Evolutionary conservation across 92 coral and sea anemone species (phyloP).

Genomic region (Nematostella vectensis): DNA sequence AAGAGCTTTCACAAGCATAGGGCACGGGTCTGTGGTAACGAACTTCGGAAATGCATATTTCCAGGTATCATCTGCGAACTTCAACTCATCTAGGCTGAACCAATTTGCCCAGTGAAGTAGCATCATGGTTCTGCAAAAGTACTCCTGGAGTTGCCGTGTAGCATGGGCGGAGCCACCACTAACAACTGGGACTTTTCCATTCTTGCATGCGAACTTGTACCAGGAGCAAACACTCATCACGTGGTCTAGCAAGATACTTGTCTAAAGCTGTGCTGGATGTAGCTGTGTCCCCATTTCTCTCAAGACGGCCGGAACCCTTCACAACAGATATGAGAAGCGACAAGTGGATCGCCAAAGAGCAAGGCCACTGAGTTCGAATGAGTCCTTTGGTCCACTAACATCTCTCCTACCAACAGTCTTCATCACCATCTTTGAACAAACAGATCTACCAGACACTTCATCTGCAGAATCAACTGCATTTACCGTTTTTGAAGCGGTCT

Average conservation of each 20-base stretch:
- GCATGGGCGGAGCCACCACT: too few species aligned
- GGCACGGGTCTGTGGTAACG: slow-evolving; percentile 5
- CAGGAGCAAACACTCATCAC: slow-evolving; percentile 14
- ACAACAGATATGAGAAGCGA: slow-evolving; percentile 22
- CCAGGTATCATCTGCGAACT: slow-evolving; percentile 11
- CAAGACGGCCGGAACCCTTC: slow-evolving; percentile 22
- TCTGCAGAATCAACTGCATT: too few species aligned
- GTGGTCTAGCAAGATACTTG: slow-evolving; percentile 25
- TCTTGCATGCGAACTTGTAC: slow-evolving; percentile 24
- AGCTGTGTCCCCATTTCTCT: too few species aligned
- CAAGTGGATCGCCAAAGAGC: slow-evolving; percentile 30
- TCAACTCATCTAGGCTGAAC: too few species aligned
- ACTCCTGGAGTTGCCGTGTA: slow-evolving; percentile 40
- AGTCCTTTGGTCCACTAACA: slow-evolving; percentile 11
- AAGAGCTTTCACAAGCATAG: slow-evolving; percentile 26
- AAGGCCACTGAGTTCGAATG: too few species aligned
- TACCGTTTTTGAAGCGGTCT: too few species aligned
- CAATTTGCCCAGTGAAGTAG: too few species aligned
- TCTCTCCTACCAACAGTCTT: too few species aligned
- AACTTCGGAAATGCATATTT: slow-evolving; percentile 8
- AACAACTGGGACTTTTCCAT: slow-evolving; percentile 30
- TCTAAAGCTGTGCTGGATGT: too few species aligned
- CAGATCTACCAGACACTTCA: too few species aligned
- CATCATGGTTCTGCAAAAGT: too few species aligned
- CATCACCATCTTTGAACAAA: too few species aligned